Evolutionary conservation across 2,113 vertebrate species (phyloP).

Genomic region (Thinocorus orbignyianus): DNA sequence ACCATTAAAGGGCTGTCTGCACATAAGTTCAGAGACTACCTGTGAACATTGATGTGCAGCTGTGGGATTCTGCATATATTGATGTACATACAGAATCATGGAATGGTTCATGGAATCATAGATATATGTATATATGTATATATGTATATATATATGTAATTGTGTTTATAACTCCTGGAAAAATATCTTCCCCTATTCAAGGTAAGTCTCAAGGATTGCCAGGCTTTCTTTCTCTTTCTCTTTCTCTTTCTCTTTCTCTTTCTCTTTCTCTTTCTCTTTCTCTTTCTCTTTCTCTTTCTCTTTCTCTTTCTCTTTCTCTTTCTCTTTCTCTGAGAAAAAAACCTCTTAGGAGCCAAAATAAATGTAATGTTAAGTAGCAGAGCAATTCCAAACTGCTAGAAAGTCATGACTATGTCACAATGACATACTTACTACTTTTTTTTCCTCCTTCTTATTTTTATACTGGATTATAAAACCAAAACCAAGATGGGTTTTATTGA

Average conservation of each 20-base stretch:
- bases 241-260: no score
- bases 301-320: no score
- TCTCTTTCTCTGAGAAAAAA: background rate
- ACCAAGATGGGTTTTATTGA: background rate
- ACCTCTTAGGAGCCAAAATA: background rate
- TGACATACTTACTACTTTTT: background rate
- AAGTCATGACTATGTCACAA: background rate
- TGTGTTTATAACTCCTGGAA: background rate
- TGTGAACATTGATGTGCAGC: accelerated
- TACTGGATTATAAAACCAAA: background rate
- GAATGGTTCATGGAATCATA: background rate
- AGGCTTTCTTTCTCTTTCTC: no score
- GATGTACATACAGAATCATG: background rate
- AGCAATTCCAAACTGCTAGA: background rate
- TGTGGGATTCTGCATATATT: background rate
- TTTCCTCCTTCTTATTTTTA: background rate
- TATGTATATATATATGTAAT: background rate
- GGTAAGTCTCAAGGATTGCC: background rate
- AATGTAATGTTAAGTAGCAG: background rate
- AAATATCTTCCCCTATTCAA: background rate
- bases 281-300: no score
- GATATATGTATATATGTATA: background rate
- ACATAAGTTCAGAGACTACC: background rate
- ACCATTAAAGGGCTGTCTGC: background rate
- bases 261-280: no score